These are phyloP conservation scores for Turnix velox DNA, from an alignment of 2,113 vertebrate genomes.

Conservation along the genomic window DNA sequence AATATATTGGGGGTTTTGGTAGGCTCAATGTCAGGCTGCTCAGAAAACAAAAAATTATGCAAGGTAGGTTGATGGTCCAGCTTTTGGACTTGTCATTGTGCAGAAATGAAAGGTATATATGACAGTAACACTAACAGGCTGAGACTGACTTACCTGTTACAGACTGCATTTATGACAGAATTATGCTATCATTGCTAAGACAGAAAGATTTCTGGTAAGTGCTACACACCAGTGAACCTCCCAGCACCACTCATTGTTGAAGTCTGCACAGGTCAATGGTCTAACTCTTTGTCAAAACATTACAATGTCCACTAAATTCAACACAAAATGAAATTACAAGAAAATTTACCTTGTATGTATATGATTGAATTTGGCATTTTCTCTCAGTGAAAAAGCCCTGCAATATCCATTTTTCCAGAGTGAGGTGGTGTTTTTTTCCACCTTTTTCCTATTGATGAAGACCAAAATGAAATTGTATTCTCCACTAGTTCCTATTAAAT, in stretches of 20 bases:
- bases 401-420: too few species aligned
- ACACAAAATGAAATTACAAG: not conserved
- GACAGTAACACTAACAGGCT: not conserved
- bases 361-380: rapidly evolving
- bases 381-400: not conserved
- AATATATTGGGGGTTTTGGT: not conserved
- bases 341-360: not conserved
- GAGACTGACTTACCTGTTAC: not conserved
- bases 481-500: not conserved
- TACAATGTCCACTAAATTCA: not conserved
- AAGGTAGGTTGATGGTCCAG: not conserved
- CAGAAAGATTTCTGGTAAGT: not conserved
- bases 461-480: not conserved
- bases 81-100: not conserved
- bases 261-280: not conserved
- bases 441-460: not conserved
- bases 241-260: not conserved
- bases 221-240: not conserved
- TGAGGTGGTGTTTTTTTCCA: too few species aligned
- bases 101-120: not conserved
- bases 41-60: not conserved
- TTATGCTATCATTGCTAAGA: not conserved
- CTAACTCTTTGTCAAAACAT: not conserved
- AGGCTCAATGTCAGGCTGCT: not conserved
- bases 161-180: not conserved